Base-by-base conservation (phyloP, 2,113 vertebrate species). In the Spheniscus mendiculus region DNA sequence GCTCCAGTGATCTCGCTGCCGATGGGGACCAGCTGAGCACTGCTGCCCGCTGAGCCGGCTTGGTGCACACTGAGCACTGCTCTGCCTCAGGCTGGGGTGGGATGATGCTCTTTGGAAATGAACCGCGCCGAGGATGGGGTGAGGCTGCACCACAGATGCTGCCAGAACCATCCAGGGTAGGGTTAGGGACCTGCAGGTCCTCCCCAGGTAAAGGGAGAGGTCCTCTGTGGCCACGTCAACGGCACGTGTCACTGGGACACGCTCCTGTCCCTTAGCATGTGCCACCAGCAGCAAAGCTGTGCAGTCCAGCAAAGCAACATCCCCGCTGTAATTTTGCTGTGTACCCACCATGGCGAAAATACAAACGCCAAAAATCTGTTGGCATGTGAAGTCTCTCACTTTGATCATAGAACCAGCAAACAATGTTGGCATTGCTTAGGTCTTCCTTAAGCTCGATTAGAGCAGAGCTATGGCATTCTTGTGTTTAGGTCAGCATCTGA, bases 1-100 rank as follows among this genome's bases (percentile, higher is more conserved):
- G 25, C 36, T 30, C 42, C 0, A 1, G n/a, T 0, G 1, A 10
- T 65, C 44, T 76, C 1, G 0, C 44, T 55, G 50, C 10, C 1
- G 2, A 12, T 6, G n/a, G 25, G 19, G 50, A 49, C 12, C 3
- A 4, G 42, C 42, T 73, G 83, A 53, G 58, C 45, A 1, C 38
- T 10, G 76, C 23, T 2, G 9, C 22, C 27, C 0, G 3, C 25
- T 0, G 10, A 53, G 11, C 12, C 3, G 4, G 47, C 29, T 16
- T 18, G 55, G 15, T 34, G 52, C 1, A 3, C 1, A 2, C 62
- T 23, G 23, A 61, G 36, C 1, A 2, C 47, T 80, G 62, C 38
- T 55, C 26, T 65, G 82, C 50, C 1, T 2, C 27, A 15, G 45
- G 8, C 38, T 67, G 29, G 12, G 6, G 42, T 27, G n/a, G 9